Conservation (phyloP, 2,888 invertebrate species). For the Diaprepes abbreviatus region DNA sequence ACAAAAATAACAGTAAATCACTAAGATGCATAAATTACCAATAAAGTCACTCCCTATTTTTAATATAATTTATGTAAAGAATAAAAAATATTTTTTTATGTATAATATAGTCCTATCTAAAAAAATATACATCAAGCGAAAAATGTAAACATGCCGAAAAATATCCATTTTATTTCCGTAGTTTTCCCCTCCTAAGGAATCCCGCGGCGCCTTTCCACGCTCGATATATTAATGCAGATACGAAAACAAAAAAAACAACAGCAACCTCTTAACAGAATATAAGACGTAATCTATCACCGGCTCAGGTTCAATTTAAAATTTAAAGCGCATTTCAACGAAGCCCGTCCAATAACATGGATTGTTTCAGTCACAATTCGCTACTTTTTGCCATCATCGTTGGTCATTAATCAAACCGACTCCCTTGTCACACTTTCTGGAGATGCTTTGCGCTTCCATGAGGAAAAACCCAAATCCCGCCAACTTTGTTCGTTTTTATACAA, state of each 20-base stretch:
- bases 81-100: too few relatives aligned
- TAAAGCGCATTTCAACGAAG: slow-evolving; percentile 29
- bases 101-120: too few relatives aligned
- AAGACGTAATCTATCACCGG: slow-evolving; percentile 44
- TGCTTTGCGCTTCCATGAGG: slow-evolving; percentile 53
- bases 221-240: slow-evolving; percentile 19
- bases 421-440: slow-evolving; percentile 54
- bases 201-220: not conserved
- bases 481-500: slow-evolving; percentile 55
- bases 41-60: too few relatives aligned
- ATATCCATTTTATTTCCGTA: not conserved
- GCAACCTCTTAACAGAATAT: slow-evolving; percentile 37
- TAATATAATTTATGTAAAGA: slow-evolving; percentile 12
- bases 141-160: slow-evolving; percentile 4
- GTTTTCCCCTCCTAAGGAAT: not conserved
- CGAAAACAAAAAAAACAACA: slow-evolving; percentile 17
- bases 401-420: slow-evolving; percentile 58
- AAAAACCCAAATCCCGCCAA: slow-evolving; percentile 56
- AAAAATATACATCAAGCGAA: too few relatives aligned
- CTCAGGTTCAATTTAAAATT: slow-evolving; percentile 46
- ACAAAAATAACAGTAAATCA: too few relatives aligned
- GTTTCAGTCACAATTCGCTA: slow-evolving; percentile 54
- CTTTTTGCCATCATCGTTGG: slow-evolving; percentile 52
- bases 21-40: too few relatives aligned
- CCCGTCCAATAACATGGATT: slow-evolving; percentile 50